Base-by-base conservation (phyloP, 2,888 invertebrate genomes). In the Epirrhoe tristata region DNA sequence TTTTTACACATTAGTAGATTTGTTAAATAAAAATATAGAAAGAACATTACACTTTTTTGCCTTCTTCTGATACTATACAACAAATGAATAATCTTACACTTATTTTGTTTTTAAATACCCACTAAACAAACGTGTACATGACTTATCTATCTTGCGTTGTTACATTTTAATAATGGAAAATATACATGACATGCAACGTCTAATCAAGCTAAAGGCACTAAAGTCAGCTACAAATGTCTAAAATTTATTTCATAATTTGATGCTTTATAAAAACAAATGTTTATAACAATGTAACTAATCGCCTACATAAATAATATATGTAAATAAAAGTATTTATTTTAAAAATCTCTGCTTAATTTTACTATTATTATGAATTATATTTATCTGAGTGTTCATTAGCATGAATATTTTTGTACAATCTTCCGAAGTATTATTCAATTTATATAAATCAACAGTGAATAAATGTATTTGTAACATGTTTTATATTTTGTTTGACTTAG, bases 401-500 rank as follows among this genome's bases (percentile, higher is more conserved):
- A 0, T 43, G 39, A 10, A 43, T 43, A 43, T 39, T 64, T 46
- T 58, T 10, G 50, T 60, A 56, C 17, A 55, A 55, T 17, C 31
- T 8, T 48, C 17, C 6, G 48, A 43, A 46, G 10, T 56, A 16
- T 17, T 46, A 17, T n/a, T 54, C 34, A 46, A 39, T 54, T 14
- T 10, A 53, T 53, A 63, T 65, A 65, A 70, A 64, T 59, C 58
- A 67, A 70, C 63, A 67, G 62, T 62, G 14, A 31, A 53, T 67
- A 64, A 63, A 50, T 67, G 54, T 69, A 43, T 65, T 52, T 59
- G 62, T 43, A 63, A 69, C 80, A 81, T 78, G 53, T 75, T 80
- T 82, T 75, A 77, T 72, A 77, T 70, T 67, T 74, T 70, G 74
- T 74, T 78, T 61, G 72, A 74, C 71, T 75, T 78, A 77, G 70